phyloP scores from a whole-genome alignment of 2,797 vertebrate genomes.

The Coranthus polyacanthus region DNA sequence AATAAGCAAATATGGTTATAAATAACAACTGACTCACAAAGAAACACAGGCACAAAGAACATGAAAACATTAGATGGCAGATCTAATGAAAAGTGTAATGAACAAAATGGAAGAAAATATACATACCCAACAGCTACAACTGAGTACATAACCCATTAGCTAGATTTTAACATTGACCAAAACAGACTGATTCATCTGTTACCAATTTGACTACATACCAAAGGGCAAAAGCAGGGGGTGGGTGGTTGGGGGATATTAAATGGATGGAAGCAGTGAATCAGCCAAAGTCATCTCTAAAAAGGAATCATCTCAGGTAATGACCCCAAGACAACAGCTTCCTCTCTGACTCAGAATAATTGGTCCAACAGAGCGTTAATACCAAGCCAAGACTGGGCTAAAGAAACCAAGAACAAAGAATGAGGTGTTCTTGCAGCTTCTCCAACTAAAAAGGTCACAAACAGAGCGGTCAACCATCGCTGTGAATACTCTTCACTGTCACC shows the following conservation, averaged over 20 bases:
- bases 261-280: constrained; percentile 81
- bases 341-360: constrained; percentile 80
- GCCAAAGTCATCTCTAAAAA: constrained; percentile 76
- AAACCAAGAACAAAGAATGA: constrained; percentile 63
- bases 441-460: constrained; percentile 72
- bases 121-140: constrained; percentile 66
- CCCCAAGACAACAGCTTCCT: constrained; percentile 70
- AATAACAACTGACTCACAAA: constrained; percentile 25
- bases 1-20: no score
- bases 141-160: constrained; percentile 72
- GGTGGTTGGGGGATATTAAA: constrained; percentile 53
- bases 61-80: constrained; percentile 36
- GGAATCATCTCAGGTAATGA: constrained; percentile 79
- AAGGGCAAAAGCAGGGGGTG: constrained; percentile 50
- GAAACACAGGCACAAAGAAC: constrained; percentile 44
- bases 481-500: constrained; percentile 76
- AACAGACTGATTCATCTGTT: constrained; percentile 76
- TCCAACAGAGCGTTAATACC: constrained; percentile 76
- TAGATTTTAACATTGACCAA: constrained; percentile 77
- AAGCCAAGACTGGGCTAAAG: constrained; percentile 41
- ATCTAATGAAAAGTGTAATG: constrained; percentile 38
- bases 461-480: constrained; percentile 72
- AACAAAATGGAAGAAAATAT: constrained; percentile 54
- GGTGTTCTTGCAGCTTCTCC: constrained; percentile 63
- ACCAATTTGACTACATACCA: constrained; percentile 64